Evolutionary conservation across 2,888 invertebrate species (phyloP).

Genomic region (Nesidiocoris tenuis): DNA sequence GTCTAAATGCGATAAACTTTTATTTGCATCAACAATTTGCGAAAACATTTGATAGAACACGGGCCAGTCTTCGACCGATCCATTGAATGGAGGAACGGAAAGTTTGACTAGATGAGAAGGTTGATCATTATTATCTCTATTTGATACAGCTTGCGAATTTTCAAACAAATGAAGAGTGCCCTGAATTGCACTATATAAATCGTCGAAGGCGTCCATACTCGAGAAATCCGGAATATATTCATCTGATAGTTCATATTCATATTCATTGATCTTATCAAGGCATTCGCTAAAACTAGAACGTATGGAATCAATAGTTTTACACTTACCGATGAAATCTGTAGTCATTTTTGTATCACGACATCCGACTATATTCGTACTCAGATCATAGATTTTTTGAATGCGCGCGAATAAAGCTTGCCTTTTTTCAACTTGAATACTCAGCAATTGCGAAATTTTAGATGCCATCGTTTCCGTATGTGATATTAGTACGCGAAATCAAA

Average conservation of each 20-base stretch:
- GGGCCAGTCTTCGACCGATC: background rate
- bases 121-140: background rate
- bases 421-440: too few species aligned
- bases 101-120: background rate
- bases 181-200: background rate
- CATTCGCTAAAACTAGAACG: background rate
- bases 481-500: too few species aligned
- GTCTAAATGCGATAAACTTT: background rate
- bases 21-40: background rate
- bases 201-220: background rate
- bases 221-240: background rate
- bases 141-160: background rate
- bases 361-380: too few species aligned
- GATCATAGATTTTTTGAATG: too few species aligned
- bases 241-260: background rate
- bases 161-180: background rate
- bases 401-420: too few species aligned
- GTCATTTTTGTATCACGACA: too few species aligned
- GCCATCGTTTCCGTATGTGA: too few species aligned
- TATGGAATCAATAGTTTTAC: background rate
- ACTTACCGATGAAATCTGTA: background rate
- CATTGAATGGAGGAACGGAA: background rate
- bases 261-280: background rate
- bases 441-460: too few species aligned
- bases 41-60: background rate